phyloP scores from a whole-genome alignment of 2,113 vertebrate species.

The Bungarus multicinctus region DNA sequence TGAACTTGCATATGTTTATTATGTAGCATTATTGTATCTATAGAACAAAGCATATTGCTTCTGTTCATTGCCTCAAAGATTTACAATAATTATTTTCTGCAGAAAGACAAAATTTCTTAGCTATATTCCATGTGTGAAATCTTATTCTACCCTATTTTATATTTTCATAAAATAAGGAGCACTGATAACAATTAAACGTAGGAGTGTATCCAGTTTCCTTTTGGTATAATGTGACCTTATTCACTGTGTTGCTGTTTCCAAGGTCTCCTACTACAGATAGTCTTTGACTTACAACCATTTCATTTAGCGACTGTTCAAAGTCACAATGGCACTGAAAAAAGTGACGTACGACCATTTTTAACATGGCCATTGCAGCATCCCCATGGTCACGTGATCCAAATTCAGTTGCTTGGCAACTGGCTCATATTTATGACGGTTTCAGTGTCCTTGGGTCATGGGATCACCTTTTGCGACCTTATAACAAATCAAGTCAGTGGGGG shows the following conservation, averaged over 20 bases:
- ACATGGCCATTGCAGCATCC: too few species aligned
- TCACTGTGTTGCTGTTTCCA: background rate
- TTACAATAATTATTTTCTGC: background rate
- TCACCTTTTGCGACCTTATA: too few species aligned
- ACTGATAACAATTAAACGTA: background rate
- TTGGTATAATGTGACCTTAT: background rate
- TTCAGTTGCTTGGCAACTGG: too few species aligned
- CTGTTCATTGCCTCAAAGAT: background rate
- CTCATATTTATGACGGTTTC: too few species aligned
- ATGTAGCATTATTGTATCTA: background rate
- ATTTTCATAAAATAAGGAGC: background rate
- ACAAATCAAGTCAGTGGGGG: too few species aligned
- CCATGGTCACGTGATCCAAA: too few species aligned
- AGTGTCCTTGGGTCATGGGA: too few species aligned
- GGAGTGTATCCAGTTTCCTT: background rate
- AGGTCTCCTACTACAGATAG: background rate
- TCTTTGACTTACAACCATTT: too few species aligned
- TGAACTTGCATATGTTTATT: background rate
- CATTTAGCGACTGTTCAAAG: too few species aligned
- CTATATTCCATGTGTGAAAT: background rate
- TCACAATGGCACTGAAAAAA: too few species aligned
- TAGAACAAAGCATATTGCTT: background rate
- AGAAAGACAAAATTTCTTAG: background rate
- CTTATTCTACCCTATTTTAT: background rate
- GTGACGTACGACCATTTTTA: too few species aligned